phyloP scores from a whole-genome alignment of 2,797 vertebrate genomes.

The Neosalanx taihuensis region DNA sequence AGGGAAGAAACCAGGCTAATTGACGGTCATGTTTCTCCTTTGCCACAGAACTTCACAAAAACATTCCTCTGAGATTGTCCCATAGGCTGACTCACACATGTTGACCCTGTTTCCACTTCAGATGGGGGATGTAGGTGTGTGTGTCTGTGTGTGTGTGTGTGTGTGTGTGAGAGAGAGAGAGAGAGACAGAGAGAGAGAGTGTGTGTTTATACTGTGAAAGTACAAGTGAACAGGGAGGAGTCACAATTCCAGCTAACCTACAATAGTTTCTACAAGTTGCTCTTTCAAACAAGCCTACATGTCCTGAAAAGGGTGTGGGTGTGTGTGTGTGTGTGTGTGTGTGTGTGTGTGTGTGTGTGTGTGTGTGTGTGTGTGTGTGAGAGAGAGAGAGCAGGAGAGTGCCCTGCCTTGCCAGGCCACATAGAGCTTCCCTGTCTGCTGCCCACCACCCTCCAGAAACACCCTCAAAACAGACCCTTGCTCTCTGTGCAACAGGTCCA shows the following conservation, averaged over 20 bases:
- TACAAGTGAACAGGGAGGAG: neutral
- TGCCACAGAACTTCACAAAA: slow-evolving; percentile 52
- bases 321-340: no score
- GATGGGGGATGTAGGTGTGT: slow-evolving; percentile 18
- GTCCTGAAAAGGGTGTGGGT: slow-evolving; percentile 11
- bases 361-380: neutral
- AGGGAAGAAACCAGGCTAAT: slow-evolving; percentile 12
- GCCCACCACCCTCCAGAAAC: slow-evolving; percentile 8
- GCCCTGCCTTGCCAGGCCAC: slow-evolving; percentile 33
- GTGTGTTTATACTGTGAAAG: neutral
- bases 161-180: neutral
- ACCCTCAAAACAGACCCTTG: slow-evolving; percentile 25
- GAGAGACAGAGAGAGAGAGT: neutral
- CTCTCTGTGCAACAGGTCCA: slow-evolving; percentile 28
- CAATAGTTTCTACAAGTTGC: slow-evolving; percentile 20
- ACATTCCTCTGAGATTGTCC: slow-evolving; percentile 58
- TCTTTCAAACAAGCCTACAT: slow-evolving; percentile 24
- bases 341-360: neutral
- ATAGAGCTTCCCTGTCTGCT: slow-evolving; percentile 31
- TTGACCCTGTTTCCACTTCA: slow-evolving; percentile 41
- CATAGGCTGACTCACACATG: slow-evolving; percentile 59
- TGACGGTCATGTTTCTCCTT: slow-evolving; percentile 27
- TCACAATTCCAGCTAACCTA: slow-evolving; percentile 14
- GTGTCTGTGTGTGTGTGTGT: neutral
- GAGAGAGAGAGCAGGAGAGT: slow-evolving; percentile 20